Base-by-base conservation (phyloP, 1,140 invertebrate genomes). In the Neocloeon triangulifer region DNA sequence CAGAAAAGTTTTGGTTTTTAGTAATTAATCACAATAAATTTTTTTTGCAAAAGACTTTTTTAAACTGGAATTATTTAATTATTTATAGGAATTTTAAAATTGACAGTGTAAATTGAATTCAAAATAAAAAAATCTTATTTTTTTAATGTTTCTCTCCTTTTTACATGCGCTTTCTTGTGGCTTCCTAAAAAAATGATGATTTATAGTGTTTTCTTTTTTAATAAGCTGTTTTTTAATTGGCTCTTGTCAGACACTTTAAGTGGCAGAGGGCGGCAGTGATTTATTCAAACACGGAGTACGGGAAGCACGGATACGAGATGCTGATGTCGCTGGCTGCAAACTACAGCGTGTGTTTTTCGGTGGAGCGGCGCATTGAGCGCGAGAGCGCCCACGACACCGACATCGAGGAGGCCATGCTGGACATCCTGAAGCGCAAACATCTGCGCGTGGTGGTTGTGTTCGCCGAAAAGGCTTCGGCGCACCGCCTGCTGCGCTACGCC, bases 221-320 rank as follows among this genome's bases (percentile, higher is more conserved):
- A n/a, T n/a, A n/a, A n/a, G n/a, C n/a, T n/a, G n/a, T n/a, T n/a
- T n/a, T n/a, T n/a, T n/a, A n/a, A n/a, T n/a, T n/a, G n/a, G n/a
- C n/a, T n/a, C n/a, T n/a, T n/a, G n/a, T n/a, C n/a, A 66, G 64
- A 33, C 38, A 46, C 21, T 65, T 64, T 43, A 45, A 51, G 5
- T 65, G 62, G 62, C 55, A 56, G 1, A 64, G 66, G 43, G 62
- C 61, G 9, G 62, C 60, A 2, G 47, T 65, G 1, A 61, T 72
- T 5, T 68, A 70, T 43, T 56, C 61, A 3, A 57, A 66, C 37
- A 59, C 58, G 4, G 58, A 65, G 30, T 64, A 65, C 39, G 55
- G 59, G 16, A 45, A 52, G 26, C 49, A 55, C 34, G 65, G 63
- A 1, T 64, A 58, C 34, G 58, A 65, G 36, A 58, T 55, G n/a